Percentiles rank a stretch among this genome's conserved stretches.
phyloP scores from a whole-genome alignment of 2,797 vertebrate genomes.

The Thalassophryne amazonica region DNA sequence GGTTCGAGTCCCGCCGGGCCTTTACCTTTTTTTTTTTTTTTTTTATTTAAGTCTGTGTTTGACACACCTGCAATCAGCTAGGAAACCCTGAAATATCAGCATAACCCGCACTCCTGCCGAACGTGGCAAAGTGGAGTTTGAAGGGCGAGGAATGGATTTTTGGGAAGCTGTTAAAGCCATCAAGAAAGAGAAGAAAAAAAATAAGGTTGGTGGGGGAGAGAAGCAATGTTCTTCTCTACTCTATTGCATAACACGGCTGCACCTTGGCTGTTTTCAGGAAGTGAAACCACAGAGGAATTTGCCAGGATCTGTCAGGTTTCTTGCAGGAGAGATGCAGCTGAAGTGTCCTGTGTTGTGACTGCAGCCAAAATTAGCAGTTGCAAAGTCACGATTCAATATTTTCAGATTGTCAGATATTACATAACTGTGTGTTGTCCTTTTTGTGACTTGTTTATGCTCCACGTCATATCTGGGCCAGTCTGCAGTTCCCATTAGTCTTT shows the following conservation, averaged over 20 bases:
- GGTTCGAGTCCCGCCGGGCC: neutral
- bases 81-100: slow-evolving; percentile 13
- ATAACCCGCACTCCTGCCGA: neutral
- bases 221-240: too few relatives aligned
- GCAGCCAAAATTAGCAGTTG: slow-evolving; percentile 7
- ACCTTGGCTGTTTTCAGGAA: slow-evolving; percentile 59
- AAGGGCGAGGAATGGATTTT: neutral
- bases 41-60: too few relatives aligned
- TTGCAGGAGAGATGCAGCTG: neutral
- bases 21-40: too few relatives aligned
- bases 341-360: slow-evolving; percentile 4
- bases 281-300: slow-evolving; percentile 51
- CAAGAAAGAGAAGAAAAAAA: slow-evolving; percentile 16
- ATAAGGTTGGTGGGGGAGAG: too few relatives aligned
- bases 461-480: neutral
- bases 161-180: slow-evolving; percentile 57
- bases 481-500: too few relatives aligned
- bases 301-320: too few relatives aligned
- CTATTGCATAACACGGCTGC: slow-evolving; percentile 58
- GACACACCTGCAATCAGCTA: slow-evolving; percentile 46
- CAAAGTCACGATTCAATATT: slow-evolving; percentile 49
- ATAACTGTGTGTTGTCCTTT: slow-evolving; percentile 27
- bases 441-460: neutral
- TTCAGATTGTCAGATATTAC: slow-evolving; percentile 17
- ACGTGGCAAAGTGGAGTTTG: neutral